A percentile compares a stretch with the other conserved stretches of the same genome.
Conservation (phyloP, 2,888 invertebrate species). For the Sphaerophoria rueppellii region DNA sequence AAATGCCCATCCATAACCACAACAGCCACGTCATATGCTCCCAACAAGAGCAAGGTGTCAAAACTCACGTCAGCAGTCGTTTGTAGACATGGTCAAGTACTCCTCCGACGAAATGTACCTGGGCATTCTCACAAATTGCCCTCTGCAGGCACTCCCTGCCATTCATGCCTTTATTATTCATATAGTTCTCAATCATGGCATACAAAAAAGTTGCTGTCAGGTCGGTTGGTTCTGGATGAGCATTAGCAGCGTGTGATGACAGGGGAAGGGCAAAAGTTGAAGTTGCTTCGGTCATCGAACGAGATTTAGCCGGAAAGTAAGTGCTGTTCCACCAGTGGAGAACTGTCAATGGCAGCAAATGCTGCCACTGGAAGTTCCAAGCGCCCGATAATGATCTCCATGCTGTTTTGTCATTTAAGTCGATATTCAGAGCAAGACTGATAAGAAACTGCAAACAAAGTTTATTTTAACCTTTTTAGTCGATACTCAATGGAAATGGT, state of each 20-base stretch:
- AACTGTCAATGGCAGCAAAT: slow-evolving; percentile 21
- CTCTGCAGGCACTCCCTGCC: slow-evolving; percentile 55
- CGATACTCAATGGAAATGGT: neutral
- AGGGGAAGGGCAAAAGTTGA: neutral
- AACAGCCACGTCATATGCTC: neutral
- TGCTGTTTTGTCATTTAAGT: slow-evolving; percentile 36
- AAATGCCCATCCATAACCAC: slow-evolving; percentile 3
- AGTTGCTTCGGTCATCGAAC: slow-evolving; percentile 30
- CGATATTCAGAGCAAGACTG: slow-evolving; percentile 32
- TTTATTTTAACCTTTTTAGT: neutral
- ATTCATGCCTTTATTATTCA: slow-evolving; percentile 50
- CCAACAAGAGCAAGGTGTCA: neutral
- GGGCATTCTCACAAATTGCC: slow-evolving; percentile 64
- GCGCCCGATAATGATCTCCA: slow-evolving; percentile 43
- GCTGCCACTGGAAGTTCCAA: slow-evolving; percentile 54
- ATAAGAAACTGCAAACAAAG: slow-evolving; percentile 24
- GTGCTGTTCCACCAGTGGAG: slow-evolving; percentile 50
- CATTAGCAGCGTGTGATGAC: neutral
- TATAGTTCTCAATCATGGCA: slow-evolving; percentile 54
- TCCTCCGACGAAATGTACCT: slow-evolving; percentile 58
- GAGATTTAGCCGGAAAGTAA: slow-evolving; percentile 33
- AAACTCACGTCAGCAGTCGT: slow-evolving; percentile 60
- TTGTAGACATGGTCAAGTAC: slow-evolving; percentile 51
- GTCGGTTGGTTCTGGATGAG: slow-evolving; percentile 16
- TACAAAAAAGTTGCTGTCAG: slow-evolving; percentile 49